Evolutionary conservation across 2,797 vertebrate genomes (phyloP).

Genomic region (Sciurus vulgaris): DNA sequence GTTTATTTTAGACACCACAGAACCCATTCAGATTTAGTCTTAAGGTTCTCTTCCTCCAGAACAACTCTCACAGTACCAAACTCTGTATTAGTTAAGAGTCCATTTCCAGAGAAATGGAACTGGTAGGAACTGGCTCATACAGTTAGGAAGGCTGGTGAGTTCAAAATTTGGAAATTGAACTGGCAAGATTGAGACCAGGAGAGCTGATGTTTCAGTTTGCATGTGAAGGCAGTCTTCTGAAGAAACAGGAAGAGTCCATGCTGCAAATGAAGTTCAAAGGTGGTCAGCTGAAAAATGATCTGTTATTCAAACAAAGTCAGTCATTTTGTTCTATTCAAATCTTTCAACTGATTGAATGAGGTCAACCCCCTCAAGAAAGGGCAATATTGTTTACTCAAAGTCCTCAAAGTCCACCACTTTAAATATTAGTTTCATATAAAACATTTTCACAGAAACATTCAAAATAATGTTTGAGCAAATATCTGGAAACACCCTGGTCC

Average conservation of each 20-base stretch:
- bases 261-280: not conserved
- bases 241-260: not conserved
- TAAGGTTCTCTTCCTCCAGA: not conserved
- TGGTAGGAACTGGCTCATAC: not conserved
- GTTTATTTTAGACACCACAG: not conserved
- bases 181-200: not conserved
- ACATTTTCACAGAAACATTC: not conserved
- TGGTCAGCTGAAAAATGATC: not conserved
- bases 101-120: not conserved
- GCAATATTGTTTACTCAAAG: not conserved
- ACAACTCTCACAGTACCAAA: not conserved
- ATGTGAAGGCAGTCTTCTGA: not conserved
- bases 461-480: not conserved
- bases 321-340: not conserved
- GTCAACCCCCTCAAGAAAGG: not conserved
- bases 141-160: not conserved
- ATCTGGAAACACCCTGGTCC: not conserved
- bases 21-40: not conserved
- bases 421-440: conserved; percentile 8
- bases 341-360: not conserved
- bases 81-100: not conserved
- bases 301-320: not conserved
- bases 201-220: not conserved
- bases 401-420: not conserved
- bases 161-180: not conserved